Evolutionary conservation across 2,888 invertebrate species (phyloP).

Genomic region (Margaritifera margaritifera): DNA sequence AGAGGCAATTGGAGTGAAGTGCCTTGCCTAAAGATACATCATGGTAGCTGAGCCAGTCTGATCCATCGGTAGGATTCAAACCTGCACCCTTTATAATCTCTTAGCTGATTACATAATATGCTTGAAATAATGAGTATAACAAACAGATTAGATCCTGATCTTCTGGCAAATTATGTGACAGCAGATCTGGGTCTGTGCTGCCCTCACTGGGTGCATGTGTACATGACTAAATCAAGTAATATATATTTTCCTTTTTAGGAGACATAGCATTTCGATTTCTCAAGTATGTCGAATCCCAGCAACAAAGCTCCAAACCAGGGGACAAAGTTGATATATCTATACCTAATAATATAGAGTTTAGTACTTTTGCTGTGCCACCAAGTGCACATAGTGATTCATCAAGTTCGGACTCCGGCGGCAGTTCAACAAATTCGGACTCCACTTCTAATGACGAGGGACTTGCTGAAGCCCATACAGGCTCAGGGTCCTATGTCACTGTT

Average conservation of each 20-base stretch:
- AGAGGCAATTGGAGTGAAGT: too few species aligned
- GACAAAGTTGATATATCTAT: slow-evolving; percentile 34
- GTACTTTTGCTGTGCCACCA: slow-evolving; percentile 3
- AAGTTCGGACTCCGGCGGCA: slow-evolving; percentile 2
- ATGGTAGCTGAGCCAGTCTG: too few species aligned
- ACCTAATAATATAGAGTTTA: slow-evolving; percentile 19
- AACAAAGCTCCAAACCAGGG: neutral
- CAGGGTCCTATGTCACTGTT: slow-evolving; percentile 72
- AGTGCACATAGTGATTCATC: neutral
- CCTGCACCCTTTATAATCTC: too few species aligned
- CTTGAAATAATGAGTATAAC: too few species aligned
- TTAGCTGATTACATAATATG: too few species aligned
- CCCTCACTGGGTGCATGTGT: too few species aligned
- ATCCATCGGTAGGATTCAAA: too few species aligned
- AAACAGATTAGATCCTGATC: too few species aligned
- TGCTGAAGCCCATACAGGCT: slow-evolving; percentile 15
- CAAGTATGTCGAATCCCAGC: slow-evolving; percentile 60
- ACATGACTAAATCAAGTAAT: too few species aligned
- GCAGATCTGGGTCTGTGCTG: too few species aligned
- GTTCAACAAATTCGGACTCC: slow-evolving; percentile 4
- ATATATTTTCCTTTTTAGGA: slow-evolving; percentile 76
- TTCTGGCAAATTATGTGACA: too few species aligned
- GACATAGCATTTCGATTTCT: slow-evolving; percentile 93
- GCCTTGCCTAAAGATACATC: too few species aligned
- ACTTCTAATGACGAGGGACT: slow-evolving; percentile 23